A percentile compares a stretch with the other conserved stretches of the same genome.
These are phyloP conservation scores for Stomatorhinus ivindoensis DNA, from an alignment of 2,113 vertebrate genomes.

Conservation along the genomic window DNA sequence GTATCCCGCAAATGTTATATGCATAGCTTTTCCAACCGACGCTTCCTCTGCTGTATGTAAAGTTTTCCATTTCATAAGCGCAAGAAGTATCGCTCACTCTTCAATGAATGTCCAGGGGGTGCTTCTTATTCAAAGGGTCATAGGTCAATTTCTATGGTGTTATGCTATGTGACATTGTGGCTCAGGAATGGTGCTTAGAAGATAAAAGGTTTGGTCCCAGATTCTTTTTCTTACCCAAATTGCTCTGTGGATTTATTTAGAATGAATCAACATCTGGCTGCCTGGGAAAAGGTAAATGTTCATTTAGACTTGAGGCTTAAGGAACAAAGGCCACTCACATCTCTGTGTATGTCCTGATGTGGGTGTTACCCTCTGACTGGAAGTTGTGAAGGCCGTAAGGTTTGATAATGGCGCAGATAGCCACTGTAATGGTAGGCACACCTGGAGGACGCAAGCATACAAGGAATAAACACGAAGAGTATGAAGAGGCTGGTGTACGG, in stretches of 20 bases:
- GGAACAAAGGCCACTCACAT: not conserved
- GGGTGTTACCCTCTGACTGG: not conserved
- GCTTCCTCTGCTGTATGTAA: not conserved
- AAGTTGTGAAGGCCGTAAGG: slow-evolving; percentile 49
- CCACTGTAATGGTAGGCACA: slow-evolving; percentile 43
- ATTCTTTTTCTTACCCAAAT: not conserved
- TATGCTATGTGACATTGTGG: not conserved
- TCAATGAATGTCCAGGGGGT: not conserved
- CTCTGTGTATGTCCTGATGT: slow-evolving; percentile 8
- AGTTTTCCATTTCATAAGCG: too few relatives aligned
- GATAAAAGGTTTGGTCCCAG: not conserved
- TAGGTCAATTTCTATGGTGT: not conserved
- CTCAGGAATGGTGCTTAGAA: not conserved
- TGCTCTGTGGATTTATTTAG: not conserved
- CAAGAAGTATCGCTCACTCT: not conserved
- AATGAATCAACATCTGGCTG: not conserved
- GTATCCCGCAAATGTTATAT: not conserved
- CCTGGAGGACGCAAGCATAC: slow-evolving; percentile 39
- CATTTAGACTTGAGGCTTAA: not conserved
- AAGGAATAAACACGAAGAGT: not conserved
- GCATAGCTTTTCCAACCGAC: not conserved
- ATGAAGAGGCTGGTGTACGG: not conserved
- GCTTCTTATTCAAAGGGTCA: not conserved
- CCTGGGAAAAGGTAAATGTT: not conserved
- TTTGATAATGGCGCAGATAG: slow-evolving; percentile 36